phyloP scores from a whole-genome alignment of 1,140 invertebrate species.

The Melanaphis sacchari region DNA sequence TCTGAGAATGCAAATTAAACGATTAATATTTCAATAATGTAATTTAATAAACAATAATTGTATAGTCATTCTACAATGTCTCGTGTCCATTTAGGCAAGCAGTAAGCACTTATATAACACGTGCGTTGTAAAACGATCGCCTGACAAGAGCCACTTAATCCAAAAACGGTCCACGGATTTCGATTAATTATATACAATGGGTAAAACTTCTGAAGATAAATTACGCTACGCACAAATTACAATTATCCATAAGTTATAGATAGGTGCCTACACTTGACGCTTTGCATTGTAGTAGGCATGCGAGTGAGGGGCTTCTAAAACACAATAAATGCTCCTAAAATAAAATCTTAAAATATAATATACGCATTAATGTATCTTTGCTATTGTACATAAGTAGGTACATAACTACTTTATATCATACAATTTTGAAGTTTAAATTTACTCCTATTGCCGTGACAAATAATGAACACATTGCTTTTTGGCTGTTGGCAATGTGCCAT shows the following conservation, averaged over 20 bases:
- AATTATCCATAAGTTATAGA: neutral
- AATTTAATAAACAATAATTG: slow-evolving; percentile 18
- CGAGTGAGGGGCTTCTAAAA: neutral
- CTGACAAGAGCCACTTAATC: neutral
- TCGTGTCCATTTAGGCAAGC: neutral
- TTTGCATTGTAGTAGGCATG: neutral
- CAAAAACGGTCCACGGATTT: neutral
- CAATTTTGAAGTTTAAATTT: neutral
- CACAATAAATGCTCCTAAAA: neutral
- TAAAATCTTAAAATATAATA: neutral
- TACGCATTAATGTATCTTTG: neutral
- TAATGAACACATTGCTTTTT: slow-evolving; percentile 28
- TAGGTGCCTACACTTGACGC: neutral
- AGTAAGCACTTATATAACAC: neutral
- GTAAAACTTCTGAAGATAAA: neutral
- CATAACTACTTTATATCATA: neutral
- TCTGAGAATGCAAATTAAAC: slow-evolving; percentile 51
- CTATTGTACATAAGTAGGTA: neutral
- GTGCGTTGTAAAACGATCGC: neutral
- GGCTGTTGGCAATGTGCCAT: neutral
- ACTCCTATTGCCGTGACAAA: neutral
- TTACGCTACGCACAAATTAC: neutral
- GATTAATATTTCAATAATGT: neutral
- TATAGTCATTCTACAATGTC: neutral
- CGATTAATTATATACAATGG: neutral